Conservation (phyloP, 2,113 vertebrate species). For the Gorsachius goisagi region DNA sequence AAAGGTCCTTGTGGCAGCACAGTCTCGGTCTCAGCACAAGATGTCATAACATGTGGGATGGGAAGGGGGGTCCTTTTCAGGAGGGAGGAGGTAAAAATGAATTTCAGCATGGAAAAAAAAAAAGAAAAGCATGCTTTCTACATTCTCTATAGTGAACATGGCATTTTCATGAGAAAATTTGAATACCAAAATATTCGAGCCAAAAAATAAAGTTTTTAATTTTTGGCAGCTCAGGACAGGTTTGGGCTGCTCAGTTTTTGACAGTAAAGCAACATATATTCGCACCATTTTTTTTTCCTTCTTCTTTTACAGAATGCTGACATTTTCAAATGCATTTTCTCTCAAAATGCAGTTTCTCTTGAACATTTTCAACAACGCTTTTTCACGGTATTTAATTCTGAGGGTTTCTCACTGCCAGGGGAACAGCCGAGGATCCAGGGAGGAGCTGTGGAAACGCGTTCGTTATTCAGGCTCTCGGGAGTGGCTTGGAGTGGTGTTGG, state of each 20-base stretch:
- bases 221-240: constrained; percentile 47
- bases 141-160: not conserved
- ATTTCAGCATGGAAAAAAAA: not conserved
- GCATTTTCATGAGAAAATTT: constrained; percentile 19
- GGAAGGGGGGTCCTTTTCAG: not conserved
- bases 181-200: constrained; percentile 27
- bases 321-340: constrained; percentile 52
- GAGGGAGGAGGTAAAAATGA: not conserved
- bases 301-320: constrained; percentile 58
- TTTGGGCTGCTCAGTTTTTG: constrained; percentile 65
- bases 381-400: constrained; percentile 8
- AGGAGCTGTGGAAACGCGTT: not conserved
- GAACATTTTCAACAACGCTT: constrained; percentile 23
- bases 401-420: constrained; percentile 29
- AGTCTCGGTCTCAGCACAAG: not conserved
- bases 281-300: constrained; percentile 30
- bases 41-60: not conserved
- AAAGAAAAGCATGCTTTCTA: not conserved
- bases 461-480: not conserved
- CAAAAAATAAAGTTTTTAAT: constrained; percentile 49
- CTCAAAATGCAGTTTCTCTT: constrained; percentile 1
- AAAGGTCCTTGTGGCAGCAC: not conserved
- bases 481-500: not conserved
- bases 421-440: not conserved
- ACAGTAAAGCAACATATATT: constrained; percentile 61